A percentile compares a stretch with the other conserved stretches of the same genome.
Conservation (phyloP, 2,888 invertebrate species). For the Trachelus tabidus region DNA sequence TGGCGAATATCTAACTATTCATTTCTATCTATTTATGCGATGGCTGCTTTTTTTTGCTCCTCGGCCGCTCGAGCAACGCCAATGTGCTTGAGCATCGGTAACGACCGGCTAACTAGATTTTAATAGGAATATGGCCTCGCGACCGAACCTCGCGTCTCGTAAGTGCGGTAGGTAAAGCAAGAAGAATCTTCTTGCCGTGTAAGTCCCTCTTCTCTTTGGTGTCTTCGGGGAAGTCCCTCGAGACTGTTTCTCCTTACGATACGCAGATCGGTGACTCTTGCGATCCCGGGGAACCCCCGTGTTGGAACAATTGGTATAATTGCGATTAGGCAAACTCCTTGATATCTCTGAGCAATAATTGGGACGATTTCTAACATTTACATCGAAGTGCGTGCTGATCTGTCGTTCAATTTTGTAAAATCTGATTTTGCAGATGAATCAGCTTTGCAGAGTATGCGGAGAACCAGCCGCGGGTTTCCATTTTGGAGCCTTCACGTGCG, state of each 20-base stretch:
- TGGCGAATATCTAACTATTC: neutral
- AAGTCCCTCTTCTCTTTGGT: neutral
- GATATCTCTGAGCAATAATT: neutral
- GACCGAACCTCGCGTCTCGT: conserved; percentile 29
- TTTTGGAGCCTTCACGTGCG: conserved; percentile 62
- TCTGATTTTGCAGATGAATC: conserved; percentile 58
- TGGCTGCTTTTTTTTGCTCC: neutral
- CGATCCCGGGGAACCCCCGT: neutral
- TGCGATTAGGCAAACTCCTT: neutral
- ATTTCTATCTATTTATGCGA: neutral
- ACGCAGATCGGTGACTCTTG: neutral
- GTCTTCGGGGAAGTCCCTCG: neutral
- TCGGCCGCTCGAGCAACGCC: conserved; percentile 18
- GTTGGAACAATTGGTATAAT: neutral
- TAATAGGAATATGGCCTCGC: conserved; percentile 49
- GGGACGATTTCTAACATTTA: neutral
- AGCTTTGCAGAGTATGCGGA: conserved; percentile 61
- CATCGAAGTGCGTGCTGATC: neutral
- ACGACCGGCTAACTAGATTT: conserved; percentile 52
- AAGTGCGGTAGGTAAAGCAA: conserved; percentile 13
- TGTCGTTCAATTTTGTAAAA: neutral
- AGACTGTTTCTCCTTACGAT: neutral
- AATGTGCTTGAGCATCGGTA: conserved; percentile 35
- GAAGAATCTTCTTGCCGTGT: neutral
- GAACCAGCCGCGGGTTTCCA: conserved; percentile 63